Conservation (phyloP, 2,888 invertebrate genomes). For the Machimus rusticus region DNA sequence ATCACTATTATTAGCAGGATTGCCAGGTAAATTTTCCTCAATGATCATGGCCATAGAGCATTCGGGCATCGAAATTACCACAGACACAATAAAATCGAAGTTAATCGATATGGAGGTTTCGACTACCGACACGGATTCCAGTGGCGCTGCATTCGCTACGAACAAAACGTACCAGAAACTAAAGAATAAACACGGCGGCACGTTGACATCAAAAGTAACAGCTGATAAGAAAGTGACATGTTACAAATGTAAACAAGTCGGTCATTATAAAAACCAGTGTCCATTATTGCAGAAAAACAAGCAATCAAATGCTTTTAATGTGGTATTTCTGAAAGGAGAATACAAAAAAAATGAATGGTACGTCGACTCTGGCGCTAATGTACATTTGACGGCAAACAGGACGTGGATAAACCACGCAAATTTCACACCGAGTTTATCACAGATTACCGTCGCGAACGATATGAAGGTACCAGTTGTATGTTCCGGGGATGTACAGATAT, state of each 20-base stretch:
- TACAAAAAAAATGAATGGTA: constrained; percentile 51
- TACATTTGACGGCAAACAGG: constrained; percentile 48
- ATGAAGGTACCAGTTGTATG: background rate
- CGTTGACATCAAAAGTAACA: background rate
- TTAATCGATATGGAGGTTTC: background rate
- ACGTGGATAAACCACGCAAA: background rate
- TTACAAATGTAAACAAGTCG: background rate
- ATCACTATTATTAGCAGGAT: background rate
- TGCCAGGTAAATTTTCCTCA: background rate
- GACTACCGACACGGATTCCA: background rate
- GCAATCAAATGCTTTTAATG: constrained; percentile 49
- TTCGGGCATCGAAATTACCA: background rate
- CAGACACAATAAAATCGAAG: background rate
- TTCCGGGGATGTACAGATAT: background rate
- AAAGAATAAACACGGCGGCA: background rate
- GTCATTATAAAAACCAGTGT: background rate
- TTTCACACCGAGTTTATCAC: background rate
- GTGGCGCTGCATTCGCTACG: background rate
- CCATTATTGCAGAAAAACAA: background rate
- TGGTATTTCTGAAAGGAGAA: constrained; percentile 47
- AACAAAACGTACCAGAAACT: background rate
- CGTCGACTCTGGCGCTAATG: constrained; percentile 51
- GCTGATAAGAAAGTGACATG: background rate
- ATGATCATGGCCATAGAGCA: background rate
- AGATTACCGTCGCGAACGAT: background rate